phyloP scores from a whole-genome alignment of 2,888 invertebrate species.

The Nezara viridula region DNA sequence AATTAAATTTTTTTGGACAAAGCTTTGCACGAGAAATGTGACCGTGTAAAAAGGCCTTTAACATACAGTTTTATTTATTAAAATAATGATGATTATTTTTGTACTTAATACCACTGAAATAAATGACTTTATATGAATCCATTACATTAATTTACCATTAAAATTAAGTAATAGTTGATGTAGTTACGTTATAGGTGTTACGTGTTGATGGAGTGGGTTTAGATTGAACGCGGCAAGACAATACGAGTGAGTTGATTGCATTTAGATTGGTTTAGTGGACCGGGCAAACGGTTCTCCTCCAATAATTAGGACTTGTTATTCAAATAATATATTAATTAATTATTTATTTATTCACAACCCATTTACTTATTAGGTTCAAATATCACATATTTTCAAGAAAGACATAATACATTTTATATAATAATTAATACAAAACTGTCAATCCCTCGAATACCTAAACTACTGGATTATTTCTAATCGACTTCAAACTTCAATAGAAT shows the following conservation, averaged over 20 bases:
- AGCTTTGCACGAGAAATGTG: too few species aligned
- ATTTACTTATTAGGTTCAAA: background rate
- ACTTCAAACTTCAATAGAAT: too few species aligned
- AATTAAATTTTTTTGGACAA: too few species aligned
- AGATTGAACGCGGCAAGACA: background rate
- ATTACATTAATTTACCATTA: background rate
- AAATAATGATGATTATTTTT: too few species aligned
- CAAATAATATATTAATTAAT: background rate
- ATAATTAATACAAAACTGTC: too few species aligned
- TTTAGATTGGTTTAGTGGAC: constrained; percentile 14
- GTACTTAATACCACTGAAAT: too few species aligned
- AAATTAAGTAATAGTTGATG: background rate
- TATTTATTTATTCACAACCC: background rate
- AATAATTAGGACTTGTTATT: background rate
- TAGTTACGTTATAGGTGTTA: background rate
- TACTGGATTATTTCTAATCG: too few species aligned
- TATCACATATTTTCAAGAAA: background rate
- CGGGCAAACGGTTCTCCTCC: background rate
- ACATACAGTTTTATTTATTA: too few species aligned
- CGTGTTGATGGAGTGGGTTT: background rate
- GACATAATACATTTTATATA: too few species aligned
- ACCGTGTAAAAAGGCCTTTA: too few species aligned
- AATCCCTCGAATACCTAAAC: too few species aligned
- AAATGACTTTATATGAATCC: too few species aligned
- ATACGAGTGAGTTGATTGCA: background rate